A percentile compares a stretch with the other conserved stretches of the same genome.
phyloP scores from a whole-genome alignment of 2,888 invertebrate genomes.

The Plemyria rubiginata region DNA sequence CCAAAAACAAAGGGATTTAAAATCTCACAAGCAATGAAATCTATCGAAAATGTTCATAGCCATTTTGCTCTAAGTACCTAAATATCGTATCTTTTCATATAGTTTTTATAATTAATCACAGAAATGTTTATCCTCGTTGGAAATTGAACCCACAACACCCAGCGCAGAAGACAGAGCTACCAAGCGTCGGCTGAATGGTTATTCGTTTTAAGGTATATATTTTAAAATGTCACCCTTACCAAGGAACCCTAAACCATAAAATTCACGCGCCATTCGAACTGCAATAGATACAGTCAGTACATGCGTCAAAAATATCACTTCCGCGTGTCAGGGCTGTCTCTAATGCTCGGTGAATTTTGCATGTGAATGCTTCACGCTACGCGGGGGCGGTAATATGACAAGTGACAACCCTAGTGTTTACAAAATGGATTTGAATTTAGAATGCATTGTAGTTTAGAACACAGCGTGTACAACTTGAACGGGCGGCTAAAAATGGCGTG shows the following conservation, averaged over 20 bases:
- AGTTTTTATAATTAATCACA: too few relatives aligned
- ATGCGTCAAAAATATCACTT: conserved; percentile 77
- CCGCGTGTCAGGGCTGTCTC: conserved; percentile 75
- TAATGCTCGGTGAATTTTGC: conserved; percentile 76
- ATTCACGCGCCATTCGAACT: conserved; percentile 36
- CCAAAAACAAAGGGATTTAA: too few relatives aligned
- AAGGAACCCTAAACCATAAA: conserved; percentile 28
- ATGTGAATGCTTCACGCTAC: conserved; percentile 70
- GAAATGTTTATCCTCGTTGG: too few relatives aligned
- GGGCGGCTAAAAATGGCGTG: neutral
- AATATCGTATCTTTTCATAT: too few relatives aligned
- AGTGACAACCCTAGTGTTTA: conserved; percentile 71
- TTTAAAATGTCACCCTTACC: conserved; percentile 18
- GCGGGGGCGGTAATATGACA: conserved; percentile 76
- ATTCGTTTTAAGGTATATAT: neutral
- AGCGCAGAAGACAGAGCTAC: too few relatives aligned
- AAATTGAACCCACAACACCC: too few relatives aligned
- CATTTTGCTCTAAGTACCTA: too few relatives aligned
- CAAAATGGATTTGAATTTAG: conserved; percentile 45
- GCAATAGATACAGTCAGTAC: conserved; percentile 46
- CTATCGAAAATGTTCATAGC: too few relatives aligned
- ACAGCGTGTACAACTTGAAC: neutral
- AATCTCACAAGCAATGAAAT: too few relatives aligned
- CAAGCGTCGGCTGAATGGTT: too few relatives aligned
- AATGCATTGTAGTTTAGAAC: conserved; percentile 15